Percentiles rank a stretch among this genome's conserved stretches.
phyloP scores from a whole-genome alignment of 2,888 invertebrate species.

The Perizoma affinitatum region DNA sequence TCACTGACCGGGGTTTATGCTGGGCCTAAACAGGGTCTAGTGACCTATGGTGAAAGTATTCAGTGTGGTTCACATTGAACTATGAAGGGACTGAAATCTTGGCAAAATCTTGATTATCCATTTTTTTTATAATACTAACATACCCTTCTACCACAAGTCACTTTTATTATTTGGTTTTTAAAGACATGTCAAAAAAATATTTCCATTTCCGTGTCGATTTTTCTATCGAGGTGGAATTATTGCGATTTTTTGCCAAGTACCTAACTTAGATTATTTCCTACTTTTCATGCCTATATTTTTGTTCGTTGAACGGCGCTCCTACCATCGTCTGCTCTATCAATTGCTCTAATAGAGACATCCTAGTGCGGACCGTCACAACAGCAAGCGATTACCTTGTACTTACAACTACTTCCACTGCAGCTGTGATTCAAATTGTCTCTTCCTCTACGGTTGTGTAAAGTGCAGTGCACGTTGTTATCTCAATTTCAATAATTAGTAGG shows the following conservation, averaged over 20 bases:
- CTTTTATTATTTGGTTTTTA: too few species aligned
- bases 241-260: background rate
- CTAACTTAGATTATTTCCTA: background rate
- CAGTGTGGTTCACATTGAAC: too few species aligned
- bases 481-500: too few species aligned
- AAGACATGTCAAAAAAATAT: too few species aligned
- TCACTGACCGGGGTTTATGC: too few species aligned
- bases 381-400: constrained; percentile 58
- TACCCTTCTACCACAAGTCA: too few species aligned
- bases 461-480: background rate
- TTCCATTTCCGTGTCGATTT: too few species aligned
- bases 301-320: background rate
- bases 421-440: constrained; percentile 71
- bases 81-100: too few species aligned
- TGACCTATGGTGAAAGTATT: too few species aligned
- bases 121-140: too few species aligned
- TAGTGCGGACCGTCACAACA: constrained; percentile 73
- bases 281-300: background rate
- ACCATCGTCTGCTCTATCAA: constrained; percentile 44
- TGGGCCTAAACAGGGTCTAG: too few species aligned
- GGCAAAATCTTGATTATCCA: too few species aligned
- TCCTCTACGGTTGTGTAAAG: constrained; percentile 59
- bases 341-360: constrained; percentile 72
- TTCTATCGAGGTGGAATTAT: background rate
- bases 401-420: constrained; percentile 66